Conservation (phyloP, 2,113 vertebrate species). For the Naja naja region DNA sequence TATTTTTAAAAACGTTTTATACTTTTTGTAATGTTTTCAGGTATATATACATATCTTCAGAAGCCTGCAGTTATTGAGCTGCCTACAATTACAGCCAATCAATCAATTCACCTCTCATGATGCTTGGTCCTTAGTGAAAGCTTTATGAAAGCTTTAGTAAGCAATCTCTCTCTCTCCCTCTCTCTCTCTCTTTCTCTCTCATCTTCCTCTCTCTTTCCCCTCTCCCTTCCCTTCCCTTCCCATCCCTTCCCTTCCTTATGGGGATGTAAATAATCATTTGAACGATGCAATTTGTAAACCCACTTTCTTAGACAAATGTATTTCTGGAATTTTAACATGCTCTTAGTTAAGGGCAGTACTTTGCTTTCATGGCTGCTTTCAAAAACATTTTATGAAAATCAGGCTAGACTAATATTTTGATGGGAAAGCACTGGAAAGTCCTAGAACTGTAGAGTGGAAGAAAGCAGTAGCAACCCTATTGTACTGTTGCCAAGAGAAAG, state of each 20-base stretch:
- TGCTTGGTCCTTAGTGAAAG: background rate
- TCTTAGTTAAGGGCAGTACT: background rate
- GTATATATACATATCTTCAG: background rate
- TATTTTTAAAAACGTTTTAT: background rate
- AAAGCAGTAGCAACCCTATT: background rate
- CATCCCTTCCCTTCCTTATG: background rate
- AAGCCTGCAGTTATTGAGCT: background rate
- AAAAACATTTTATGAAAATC: background rate
- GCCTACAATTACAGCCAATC: background rate
- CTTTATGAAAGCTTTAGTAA: background rate
- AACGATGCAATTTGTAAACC: background rate
- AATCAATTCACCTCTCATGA: background rate
- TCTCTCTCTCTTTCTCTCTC: background rate
- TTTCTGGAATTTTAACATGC: background rate
- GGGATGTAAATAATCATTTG: background rate
- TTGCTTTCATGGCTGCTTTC: background rate
- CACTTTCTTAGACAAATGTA: slow-evolving; percentile 3
- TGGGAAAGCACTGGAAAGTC: background rate
- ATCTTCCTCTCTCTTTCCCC: background rate
- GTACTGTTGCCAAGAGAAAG: background rate
- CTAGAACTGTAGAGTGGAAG: background rate
- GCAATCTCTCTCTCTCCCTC: background rate
- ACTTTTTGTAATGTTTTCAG: background rate
- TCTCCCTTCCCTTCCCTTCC: background rate
- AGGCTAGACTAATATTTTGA: background rate